Base-by-base conservation (phyloP, 2,888 invertebrate species). In the Sphaerophoria rueppellii region DNA sequence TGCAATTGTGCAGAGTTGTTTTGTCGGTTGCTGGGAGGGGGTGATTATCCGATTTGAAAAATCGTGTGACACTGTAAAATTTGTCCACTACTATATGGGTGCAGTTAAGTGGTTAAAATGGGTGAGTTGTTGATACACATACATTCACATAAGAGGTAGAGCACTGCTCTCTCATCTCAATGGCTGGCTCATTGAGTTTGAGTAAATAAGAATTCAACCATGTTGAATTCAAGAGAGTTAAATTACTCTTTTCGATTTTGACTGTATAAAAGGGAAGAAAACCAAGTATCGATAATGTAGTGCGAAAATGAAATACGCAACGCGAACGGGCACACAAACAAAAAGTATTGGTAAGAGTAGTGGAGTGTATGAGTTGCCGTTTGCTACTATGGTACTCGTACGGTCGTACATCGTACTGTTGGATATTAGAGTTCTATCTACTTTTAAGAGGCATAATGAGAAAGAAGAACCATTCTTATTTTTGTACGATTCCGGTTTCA, bases 61-160 rank as follows among this genome's bases (percentile, higher is more conserved):
- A 81, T 86, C 73, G 58, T 87, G 88, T 88, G 88, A 89, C 88
- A 89, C 87, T 88, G 82, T 86, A 88, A 88, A 88, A 87, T 87
- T 86, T 88, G 86, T 89, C 85, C 76, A 67, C 75, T 40, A 40
- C 14, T 82, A 78, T 82, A 78, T 82, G 78, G 69, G 50, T 74
- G 76, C 58, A 73, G 16, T 73, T 63, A 73, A 80, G 80, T 70
- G 72, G 69, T 61, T 74, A 40, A 60, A 40, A 43, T 60, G 74
- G 70, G 32, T 60, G 48, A 77, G 14, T 2, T 40, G 6, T 40
- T 40, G 6, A n/a, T 34, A 69, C 50, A 43, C 83, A 76, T 75
- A 67, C 82, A 73, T 11, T 0, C 14, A 24, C 12, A 12, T 50
- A 50, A 14, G n/a, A 12, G 40, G 6, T 6, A 16, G 5, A 16